Conservation (phyloP, 53 echinoderm and acorn worm genomes). For the Echinometra lucunter region DNA sequence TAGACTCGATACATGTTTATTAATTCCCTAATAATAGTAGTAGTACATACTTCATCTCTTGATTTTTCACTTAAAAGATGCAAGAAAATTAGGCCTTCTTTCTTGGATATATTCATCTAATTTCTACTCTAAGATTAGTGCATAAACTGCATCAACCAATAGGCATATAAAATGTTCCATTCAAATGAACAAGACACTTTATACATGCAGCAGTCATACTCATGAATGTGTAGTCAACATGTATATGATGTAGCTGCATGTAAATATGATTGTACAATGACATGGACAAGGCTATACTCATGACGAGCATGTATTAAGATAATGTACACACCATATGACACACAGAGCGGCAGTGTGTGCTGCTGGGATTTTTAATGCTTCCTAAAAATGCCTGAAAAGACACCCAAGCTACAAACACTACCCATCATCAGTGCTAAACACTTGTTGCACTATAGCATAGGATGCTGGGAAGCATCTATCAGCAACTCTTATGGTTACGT, state of each 20-base stretch:
- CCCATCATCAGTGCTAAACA: background rate
- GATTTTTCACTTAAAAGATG: no score
- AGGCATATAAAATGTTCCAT: background rate
- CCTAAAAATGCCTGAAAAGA: background rate
- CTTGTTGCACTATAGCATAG: conserved; percentile 26
- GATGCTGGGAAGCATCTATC: background rate
- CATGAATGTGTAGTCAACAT: background rate
- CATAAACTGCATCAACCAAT: no score
- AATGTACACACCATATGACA: background rate
- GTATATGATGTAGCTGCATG: background rate
- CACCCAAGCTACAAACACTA: background rate
- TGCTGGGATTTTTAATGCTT: background rate
- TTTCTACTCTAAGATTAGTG: no score
- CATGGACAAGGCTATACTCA: background rate
- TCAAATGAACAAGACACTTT: background rate
- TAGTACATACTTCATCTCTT: no score
- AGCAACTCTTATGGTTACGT: background rate
- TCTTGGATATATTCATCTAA: no score
- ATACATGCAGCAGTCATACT: background rate
- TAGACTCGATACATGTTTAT: no score
- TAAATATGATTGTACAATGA: background rate
- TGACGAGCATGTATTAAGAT: background rate
- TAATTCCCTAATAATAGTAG: no score
- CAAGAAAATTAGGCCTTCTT: no score
- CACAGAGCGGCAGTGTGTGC: background rate